Conservation (phyloP, 2,113 vertebrate genomes). For the Empidonax traillii region DNA sequence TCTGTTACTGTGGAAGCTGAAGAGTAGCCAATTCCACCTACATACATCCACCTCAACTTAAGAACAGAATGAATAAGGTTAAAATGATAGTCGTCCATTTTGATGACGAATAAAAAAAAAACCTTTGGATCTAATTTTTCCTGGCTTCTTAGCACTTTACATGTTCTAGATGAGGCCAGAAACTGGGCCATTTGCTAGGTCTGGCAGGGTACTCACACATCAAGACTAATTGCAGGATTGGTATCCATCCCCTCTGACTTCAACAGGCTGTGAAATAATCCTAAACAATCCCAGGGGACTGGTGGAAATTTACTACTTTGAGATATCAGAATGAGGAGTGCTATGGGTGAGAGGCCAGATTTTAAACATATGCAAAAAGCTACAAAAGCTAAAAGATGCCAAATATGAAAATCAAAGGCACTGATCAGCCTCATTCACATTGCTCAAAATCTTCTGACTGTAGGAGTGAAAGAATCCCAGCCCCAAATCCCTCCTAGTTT, state of each 20-base stretch:
- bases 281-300: not conserved
- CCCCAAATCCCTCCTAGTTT: not conserved
- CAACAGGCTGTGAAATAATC: not conserved
- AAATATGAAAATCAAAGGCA: not conserved
- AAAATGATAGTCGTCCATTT: not conserved
- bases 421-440: not conserved
- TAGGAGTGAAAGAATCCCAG: not conserved
- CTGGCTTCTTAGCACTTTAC: not conserved
- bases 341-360: not conserved
- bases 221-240: not conserved
- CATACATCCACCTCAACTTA: not conserved
- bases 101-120: not conserved
- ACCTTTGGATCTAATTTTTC: not conserved
- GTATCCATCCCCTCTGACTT: not conserved
- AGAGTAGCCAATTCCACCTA: not conserved
- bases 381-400: not conserved
- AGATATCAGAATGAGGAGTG: not conserved
- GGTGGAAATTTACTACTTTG: not conserved
- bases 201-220: rapidly evolving
- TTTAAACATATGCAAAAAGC: not conserved
- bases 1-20: not conserved
- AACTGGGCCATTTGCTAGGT: not conserved
- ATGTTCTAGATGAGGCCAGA: not conserved
- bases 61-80: not conserved
- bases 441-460: not conserved